These are phyloP conservation scores for Cheiracanthium punctorium DNA, from an alignment of 2,888 invertebrate species.

Conservation along the genomic window DNA sequence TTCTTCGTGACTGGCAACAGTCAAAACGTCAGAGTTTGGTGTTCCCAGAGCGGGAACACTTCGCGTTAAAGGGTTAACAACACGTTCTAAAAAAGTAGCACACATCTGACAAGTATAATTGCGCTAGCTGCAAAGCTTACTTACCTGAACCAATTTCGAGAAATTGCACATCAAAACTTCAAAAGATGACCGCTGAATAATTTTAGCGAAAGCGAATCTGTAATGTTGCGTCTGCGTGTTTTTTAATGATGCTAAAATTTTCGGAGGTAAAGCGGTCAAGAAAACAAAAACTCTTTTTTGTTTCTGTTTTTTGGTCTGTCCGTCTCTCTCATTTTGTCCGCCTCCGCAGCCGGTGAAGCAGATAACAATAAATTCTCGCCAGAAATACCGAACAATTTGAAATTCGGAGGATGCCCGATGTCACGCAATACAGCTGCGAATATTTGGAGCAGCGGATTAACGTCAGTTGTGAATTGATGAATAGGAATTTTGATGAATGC, in stretches of 20 bases:
- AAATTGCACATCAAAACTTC: no score
- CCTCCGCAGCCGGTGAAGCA: neutral
- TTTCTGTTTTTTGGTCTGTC: neutral
- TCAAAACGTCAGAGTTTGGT: no score
- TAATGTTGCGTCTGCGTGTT: no score
- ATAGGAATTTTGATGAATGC: neutral
- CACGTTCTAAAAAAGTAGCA: no score
- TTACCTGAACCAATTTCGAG: no score
- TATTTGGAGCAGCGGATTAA: slow-evolving; percentile 8
- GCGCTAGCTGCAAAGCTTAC: no score
- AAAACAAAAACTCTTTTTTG: neutral
- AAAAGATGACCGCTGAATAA: no score
- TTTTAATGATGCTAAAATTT: neutral
- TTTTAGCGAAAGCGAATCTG: no score
- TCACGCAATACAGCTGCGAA: neutral
- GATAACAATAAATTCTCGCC: neutral
- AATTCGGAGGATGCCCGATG: neutral
- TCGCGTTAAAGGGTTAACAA: no score
- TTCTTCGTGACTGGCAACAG: no score
- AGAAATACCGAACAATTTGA: neutral
- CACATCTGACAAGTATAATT: no score
- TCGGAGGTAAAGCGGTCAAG: neutral
- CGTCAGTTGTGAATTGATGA: neutral
- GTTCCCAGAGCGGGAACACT: no score
- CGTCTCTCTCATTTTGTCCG: neutral